Evolutionary conservation across 2,888 invertebrate species (phyloP).

Genomic region (Epinotia demarniana): DNA sequence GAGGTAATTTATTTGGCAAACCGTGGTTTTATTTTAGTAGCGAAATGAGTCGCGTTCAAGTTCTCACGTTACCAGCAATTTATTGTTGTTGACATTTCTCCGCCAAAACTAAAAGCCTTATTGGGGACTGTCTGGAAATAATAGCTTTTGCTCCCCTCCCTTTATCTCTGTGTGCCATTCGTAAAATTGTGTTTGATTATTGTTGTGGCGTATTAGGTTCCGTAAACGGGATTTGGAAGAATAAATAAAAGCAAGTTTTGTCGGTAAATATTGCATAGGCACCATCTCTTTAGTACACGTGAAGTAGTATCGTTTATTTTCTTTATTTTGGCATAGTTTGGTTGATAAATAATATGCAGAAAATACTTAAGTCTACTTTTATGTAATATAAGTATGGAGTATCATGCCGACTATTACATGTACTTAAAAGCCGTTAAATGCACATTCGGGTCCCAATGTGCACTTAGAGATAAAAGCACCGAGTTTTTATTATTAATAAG

Average conservation of each 20-base stretch:
- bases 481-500: not conserved
- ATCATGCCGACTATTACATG: not conserved
- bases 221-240: constrained; percentile 38
- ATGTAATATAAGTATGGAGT: not conserved
- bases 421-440: not conserved
- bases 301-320: not conserved
- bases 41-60: constrained; percentile 52
- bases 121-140: constrained; percentile 52
- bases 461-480: not conserved
- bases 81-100: constrained; percentile 56
- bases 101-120: constrained; percentile 53
- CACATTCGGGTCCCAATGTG: not conserved
- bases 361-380: not conserved
- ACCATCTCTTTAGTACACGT: not conserved
- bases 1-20: constrained; percentile 35
- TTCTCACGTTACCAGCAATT: constrained; percentile 57
- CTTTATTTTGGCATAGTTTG: not conserved
- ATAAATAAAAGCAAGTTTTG: constrained; percentile 38
- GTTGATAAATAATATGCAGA: not conserved
- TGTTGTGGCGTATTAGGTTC: constrained; percentile 44
- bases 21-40: constrained; percentile 9
- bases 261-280: constrained; percentile 18
- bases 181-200: constrained; percentile 48
- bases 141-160: constrained; percentile 48
- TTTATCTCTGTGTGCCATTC: constrained; percentile 48